Evolutionary conservation across 1,140 invertebrate species (phyloP), one percentile per base, ranked within the genome.

Genomic region (Leptinotarsa texana): DNA sequence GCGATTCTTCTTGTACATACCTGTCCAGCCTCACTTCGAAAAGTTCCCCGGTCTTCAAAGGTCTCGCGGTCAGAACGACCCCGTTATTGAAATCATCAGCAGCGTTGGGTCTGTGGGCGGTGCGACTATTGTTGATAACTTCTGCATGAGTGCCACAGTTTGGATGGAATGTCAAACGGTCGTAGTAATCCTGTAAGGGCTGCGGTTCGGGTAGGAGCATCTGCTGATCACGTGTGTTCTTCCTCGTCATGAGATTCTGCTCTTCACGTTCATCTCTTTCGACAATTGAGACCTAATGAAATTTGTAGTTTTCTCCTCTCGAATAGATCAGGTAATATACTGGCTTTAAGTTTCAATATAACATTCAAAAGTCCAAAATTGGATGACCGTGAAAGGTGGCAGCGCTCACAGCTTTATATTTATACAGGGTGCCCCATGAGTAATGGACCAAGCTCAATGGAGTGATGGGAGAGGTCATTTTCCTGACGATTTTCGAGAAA

Each of bases 71-170:
- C 63, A 98, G 88, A 18, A 98, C 96, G n/a, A 98, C 95, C 4
- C 95, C 96, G 86, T 98, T 96, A 86, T 98, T 97, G 83, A 98
- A 98, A 87, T 97, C 95, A 86, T 97, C 95, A 75, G 93, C 89
- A 76, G 95, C 95, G 86, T 97, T 96, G 79, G 96, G 96, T 84
- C 96, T 88, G 84, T 96, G 92, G 75, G 95, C 95, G 77, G 96
- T 97, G 80, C 93, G 89, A 75, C 94, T 93, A 84, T 93, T 93
- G 83, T 96, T 96, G 75, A 96, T 95, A 69, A 98, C 96, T 93
- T 84, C 92, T 74, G 95, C 95, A 87, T 97, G 94, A 69, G 93
- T 92, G 73, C 96, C 96, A 87, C 96, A 97, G 79, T 92, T 92
- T 48, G 92, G 88, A 89, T 97, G 95, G 87, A 98, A 98, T 80